Evolutionary conservation across 2,888 invertebrate species (phyloP), one percentile per base, ranked within the genome.

Genomic region (Achlya flavicornis): DNA sequence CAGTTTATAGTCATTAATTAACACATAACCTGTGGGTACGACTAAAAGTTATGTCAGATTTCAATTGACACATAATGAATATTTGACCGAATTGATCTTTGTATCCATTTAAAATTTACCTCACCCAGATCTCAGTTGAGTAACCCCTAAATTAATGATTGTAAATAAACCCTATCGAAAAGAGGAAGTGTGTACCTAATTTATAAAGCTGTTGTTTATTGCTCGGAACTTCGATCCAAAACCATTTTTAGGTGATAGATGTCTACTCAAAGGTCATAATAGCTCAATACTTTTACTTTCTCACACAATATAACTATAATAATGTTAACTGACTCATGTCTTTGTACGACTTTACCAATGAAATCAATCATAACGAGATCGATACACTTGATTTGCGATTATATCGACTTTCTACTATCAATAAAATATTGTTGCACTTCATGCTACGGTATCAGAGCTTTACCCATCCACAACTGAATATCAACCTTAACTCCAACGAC

Each of bases 381-480:
- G 35, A 35, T 35, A 7, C 35, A 19, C 8, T 41, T 7, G 19
- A 14, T 0, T 14, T 10, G n/a, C n/a, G 4, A 48, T 48, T 48
- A 16, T 53, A 19, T 53, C 19, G 10, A 53, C 19, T 53, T 53
- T 53, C 19, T 53, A 19, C 3, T 53, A 53, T 19, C 10, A 19
- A 19, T 53, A 19, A 53, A 19, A 53, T 53, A 53, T 53, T 19
- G 41, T 60, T 41, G 60, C 41, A 60, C 41, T 41, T 16, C 41
- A 41, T 60, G 26, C 60, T 41, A 41, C 41, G 26, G 78, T 76
- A 79, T 82, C 75, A 76, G 74, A 81, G 87, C 86, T 82, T 46
- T 86, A 74, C 76, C 77, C 79, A 53, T 14, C 19, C 70, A 68
- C 70, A 62, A 64, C 75, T 71, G 64, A 73, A 71, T 67, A 73